Percentiles rank a stretch among this genome's conserved stretches.
Conservation (phyloP, 35 echinoderm and acorn worm genomes). For the Holothuria glaberrima region DNA sequence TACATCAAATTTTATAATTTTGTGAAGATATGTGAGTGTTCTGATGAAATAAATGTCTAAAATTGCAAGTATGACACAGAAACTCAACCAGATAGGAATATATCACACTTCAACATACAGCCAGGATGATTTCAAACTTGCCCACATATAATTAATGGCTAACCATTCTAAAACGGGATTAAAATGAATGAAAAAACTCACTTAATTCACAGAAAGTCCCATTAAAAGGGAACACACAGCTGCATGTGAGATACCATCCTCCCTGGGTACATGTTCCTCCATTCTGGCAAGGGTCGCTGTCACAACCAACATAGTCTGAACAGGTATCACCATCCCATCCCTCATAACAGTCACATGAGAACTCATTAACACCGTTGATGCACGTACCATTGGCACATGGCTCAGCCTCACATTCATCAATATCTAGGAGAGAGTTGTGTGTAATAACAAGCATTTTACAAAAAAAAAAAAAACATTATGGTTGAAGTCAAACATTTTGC, state of each 20-base stretch:
- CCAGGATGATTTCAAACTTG: too few species aligned
- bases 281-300: constrained; percentile 58
- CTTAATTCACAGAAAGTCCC: constrained; percentile 90
- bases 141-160: too few species aligned
- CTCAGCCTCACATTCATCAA: constrained; percentile 76
- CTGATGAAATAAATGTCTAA: too few species aligned
- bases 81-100: too few species aligned
- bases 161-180: neutral
- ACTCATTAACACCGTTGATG: constrained; percentile 70
- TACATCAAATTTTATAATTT: too few species aligned
- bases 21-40: too few species aligned
- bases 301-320: constrained; percentile 70
- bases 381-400: constrained; percentile 87
- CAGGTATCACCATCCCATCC: constrained; percentile 86
- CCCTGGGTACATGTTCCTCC: constrained; percentile 51
- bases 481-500: too few species aligned
- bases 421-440: constrained; percentile 60
- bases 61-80: too few species aligned
- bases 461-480: too few species aligned
- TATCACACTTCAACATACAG: too few species aligned
- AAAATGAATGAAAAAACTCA: constrained; percentile 46
- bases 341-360: constrained; percentile 76
- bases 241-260: constrained; percentile 28
- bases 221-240: constrained; percentile 65
- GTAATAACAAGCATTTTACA: too few species aligned